Conservation (phyloP, 1,140 invertebrate genomes). For the Ceratitis capitata region DNA sequence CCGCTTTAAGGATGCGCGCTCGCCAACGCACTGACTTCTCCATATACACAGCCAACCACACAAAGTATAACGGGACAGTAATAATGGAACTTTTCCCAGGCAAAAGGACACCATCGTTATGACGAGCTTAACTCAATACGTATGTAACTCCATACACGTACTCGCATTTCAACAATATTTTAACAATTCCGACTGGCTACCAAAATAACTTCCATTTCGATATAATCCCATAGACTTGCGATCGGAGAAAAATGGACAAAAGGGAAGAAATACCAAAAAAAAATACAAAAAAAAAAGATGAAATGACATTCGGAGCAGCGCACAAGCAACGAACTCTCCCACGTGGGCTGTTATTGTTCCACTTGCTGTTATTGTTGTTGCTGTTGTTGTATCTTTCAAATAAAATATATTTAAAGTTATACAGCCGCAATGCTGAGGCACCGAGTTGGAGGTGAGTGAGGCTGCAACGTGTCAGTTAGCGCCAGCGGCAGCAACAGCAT, state of each 20-base stretch:
- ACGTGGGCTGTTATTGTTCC: background rate
- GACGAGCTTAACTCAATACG: background rate
- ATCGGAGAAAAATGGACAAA: background rate
- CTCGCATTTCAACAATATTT: slow-evolving; percentile 13
- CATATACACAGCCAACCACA: background rate
- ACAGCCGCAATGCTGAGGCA: background rate
- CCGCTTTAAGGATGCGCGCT: background rate
- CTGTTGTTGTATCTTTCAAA: background rate
- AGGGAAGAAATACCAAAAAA: background rate
- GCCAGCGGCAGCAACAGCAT: background rate
- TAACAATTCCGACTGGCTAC: slow-evolving; percentile 9
- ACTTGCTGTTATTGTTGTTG: background rate
- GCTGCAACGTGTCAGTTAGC: background rate
- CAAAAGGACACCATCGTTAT: background rate
- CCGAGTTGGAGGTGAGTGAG: background rate
- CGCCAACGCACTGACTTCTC: background rate
- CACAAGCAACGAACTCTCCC: background rate
- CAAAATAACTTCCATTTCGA: slow-evolving; percentile 31
- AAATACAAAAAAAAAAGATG: background rate
- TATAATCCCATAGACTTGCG: slow-evolving; percentile 1
- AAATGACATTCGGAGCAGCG: background rate
- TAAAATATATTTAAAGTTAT: background rate
- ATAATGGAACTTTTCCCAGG: background rate
- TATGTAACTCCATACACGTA: no score
- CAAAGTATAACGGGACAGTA: background rate